Evolutionary conservation across 35 echinoderm and acorn worm species (phyloP).

Genomic region (Amphiura filiformis): DNA sequence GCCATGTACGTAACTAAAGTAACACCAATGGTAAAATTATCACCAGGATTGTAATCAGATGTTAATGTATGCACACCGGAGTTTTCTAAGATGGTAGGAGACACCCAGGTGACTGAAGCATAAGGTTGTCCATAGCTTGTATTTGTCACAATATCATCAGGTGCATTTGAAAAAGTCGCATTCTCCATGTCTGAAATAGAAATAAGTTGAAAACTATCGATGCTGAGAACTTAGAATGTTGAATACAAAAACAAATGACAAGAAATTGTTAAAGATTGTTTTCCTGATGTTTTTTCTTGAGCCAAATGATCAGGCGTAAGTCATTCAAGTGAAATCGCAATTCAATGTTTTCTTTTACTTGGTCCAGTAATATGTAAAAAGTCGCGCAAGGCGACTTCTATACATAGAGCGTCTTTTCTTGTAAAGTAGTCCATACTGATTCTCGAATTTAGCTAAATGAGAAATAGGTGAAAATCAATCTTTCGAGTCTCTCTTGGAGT

Average conservation of each 20-base stretch:
- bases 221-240: neutral
- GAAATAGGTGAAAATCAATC: too few species aligned
- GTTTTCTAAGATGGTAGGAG: slow-evolving; percentile 53
- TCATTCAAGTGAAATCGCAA: too few species aligned
- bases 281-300: too few species aligned
- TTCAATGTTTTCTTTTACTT: too few species aligned
- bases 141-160: neutral
- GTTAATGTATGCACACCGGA: slow-evolving; percentile 26
- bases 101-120: slow-evolving; percentile 4
- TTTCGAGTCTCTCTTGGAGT: too few species aligned
- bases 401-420: too few species aligned
- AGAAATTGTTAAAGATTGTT: neutral
- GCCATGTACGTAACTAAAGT: slow-evolving; percentile 43
- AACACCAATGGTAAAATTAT: slow-evolving; percentile 22
- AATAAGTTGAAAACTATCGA: neutral
- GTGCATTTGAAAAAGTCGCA: neutral
- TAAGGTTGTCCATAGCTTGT: neutral
- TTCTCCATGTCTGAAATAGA: slow-evolving; percentile 10
- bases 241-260: neutral
- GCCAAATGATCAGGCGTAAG: too few species aligned
- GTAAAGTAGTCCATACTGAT: too few species aligned
- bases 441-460: too few species aligned
- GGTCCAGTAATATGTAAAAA: too few species aligned
- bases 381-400: too few species aligned
- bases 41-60: slow-evolving; percentile 16